Evolutionary conservation across 1,140 invertebrate species (phyloP), one percentile per base, ranked within the genome.

Genomic region (Drosophila dunni): DNA sequence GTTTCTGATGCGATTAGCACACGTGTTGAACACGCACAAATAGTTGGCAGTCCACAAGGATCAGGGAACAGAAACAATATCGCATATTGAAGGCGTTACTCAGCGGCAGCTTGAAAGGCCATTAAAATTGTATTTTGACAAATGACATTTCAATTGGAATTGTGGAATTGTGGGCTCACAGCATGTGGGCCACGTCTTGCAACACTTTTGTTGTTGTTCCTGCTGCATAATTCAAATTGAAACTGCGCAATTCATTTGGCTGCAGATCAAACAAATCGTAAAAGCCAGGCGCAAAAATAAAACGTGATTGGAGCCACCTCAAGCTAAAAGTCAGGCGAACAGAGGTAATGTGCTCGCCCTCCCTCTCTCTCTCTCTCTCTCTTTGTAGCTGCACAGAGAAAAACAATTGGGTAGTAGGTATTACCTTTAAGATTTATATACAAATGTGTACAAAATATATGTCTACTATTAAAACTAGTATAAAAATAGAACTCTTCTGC

Each of bases 61-160:
- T n/a, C 38, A 46, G 60, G 62, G 29, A 8, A 20, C 10, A n/a
- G 17, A 20, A 20, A 20, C 17, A 20, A 20, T 20, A 20, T 20
- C 17, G 17, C 1, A 38, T 29, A 24, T 38, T 60, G 51, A 76
- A 48, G 74, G 78, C 65, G 82, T 78, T 71, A 48, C 65, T 51
- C 65, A 51, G 64, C 81, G 81, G 76, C 72, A 51, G 68, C 83
- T 77, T 86, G 66, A 82, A 82, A 90, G 75, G 69, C 79, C 63
- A 73, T 78, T 91, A 69, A 91, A 91, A 89, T 91, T 91, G 51
- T 91, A 91, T 90, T 91, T 91, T 91, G 90, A 91, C 90, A 91
- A 90, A 91, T 91, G 90, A 91, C 90, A 90, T 82, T 90, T 90
- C 90, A 90, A 90, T 89, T 80, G 84, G 78, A 84, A 81, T 89